phyloP scores from a whole-genome alignment of 2,888 invertebrate species.

The Cheilosia variabilis region DNA sequence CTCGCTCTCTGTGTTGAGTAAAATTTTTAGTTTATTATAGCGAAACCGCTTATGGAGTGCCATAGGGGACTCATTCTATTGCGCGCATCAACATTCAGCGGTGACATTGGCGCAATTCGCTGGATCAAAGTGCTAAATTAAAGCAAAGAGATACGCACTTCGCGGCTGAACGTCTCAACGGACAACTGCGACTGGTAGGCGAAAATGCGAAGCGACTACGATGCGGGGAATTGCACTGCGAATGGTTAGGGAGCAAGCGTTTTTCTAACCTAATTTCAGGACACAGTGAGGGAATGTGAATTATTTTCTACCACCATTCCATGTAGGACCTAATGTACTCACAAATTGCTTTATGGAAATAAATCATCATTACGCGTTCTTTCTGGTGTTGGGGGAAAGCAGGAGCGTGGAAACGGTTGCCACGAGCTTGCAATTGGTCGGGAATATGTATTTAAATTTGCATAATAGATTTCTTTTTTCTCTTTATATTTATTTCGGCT shows the following conservation, averaged over 20 bases:
- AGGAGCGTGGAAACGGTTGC: constrained; percentile 9
- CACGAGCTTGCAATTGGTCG: constrained; percentile 40
- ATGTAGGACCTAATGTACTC: constrained; percentile 38
- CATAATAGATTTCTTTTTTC: constrained; percentile 55
- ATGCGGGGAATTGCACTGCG: constrained; percentile 25
- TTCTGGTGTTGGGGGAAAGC: constrained; percentile 17
- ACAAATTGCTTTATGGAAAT: constrained; percentile 70
- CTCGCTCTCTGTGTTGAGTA: background rate
- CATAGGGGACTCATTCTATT: constrained; percentile 62
- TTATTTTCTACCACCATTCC: constrained; percentile 23
- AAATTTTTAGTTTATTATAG: constrained; percentile 29
- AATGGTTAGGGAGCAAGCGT: constrained; percentile 26
- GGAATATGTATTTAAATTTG: constrained; percentile 67
- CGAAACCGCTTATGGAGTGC: constrained; percentile 38
- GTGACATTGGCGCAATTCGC: constrained; percentile 38
- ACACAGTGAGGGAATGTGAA: constrained; percentile 42
- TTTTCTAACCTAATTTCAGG: constrained; percentile 54
- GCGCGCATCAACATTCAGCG: constrained; percentile 40
- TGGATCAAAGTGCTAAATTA: constrained; percentile 38
- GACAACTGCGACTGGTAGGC: constrained; percentile 35
- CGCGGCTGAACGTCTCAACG: constrained; percentile 39
- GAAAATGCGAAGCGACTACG: constrained; percentile 12
- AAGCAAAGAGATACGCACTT: constrained; percentile 38
- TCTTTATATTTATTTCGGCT: constrained; percentile 7
- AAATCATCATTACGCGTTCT: constrained; percentile 66